Base-by-base conservation (phyloP, 2,888 invertebrate genomes). In the Pterostichus madidus region DNA sequence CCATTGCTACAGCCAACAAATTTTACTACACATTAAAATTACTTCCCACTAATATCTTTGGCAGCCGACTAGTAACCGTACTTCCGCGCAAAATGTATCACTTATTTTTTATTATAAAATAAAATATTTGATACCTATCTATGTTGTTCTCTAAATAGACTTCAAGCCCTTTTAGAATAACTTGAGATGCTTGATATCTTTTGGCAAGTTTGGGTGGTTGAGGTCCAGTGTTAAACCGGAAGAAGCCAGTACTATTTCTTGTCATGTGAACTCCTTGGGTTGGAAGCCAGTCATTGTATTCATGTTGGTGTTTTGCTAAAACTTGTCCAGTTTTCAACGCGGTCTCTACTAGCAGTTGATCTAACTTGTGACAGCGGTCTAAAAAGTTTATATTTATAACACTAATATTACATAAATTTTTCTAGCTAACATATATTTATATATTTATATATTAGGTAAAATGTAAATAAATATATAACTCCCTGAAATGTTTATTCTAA, bases 101-200 rank as follows among this genome's bases (percentile, higher is more conserved):
- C n/a, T n/a, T n/a, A n/a, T n/a, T n/a, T n/a, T n/a, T n/a, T n/a
- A 24, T 24, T 24, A 24, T 24, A 24, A 24, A 24, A 24, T 24
- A 3, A 24, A 24, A 24, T 24, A 3, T 2, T 24, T 24, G 24
- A 24, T 24, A 24, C 24, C 24, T 24, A 24, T 81, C n/a, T n/a
- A n/a, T 75, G 8, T 73, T 24, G 24, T 24, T 24, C 24, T 24
- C 24, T 52, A 81, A 56, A n/a, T 73, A 59, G 5, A 81, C n/a
- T 73, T 81, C 59, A 15, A 82, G 64, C 32, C 75, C 76, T 61
- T 76, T 82, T 11, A 82, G 10, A 15, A 82, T 64, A 61, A 82
- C 46, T 31, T 31, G 32, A 8, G 82, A 82, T 15, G 61, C 49
- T 17, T 46, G 6, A 31, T 32, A 24, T n/a, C 17, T 76, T 24